phyloP scores from a whole-genome alignment of 1,140 invertebrate genomes.

The Hyles vespertilio region DNA sequence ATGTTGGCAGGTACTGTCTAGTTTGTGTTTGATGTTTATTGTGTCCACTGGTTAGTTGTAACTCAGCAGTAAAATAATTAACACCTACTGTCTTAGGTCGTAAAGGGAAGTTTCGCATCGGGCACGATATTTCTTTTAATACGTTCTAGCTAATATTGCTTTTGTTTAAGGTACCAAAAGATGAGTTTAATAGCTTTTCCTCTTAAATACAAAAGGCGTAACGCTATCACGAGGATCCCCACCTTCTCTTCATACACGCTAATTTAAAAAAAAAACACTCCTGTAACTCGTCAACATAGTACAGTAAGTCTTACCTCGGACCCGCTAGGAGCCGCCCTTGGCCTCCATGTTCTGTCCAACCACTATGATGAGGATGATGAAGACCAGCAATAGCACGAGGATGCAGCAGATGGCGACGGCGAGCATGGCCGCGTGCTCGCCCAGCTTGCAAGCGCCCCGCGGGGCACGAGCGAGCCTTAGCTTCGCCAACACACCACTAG shows the following conservation, averaged over 20 bases:
- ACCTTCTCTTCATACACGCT: background rate
- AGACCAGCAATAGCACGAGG: constrained; percentile 83
- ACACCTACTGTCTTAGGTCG: too few species aligned
- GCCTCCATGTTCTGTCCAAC: constrained; percentile 82
- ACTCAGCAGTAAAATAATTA: too few species aligned
- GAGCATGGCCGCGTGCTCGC: constrained; percentile 80
- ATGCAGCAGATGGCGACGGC: constrained; percentile 87
- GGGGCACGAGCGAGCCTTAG: constrained; percentile 48
- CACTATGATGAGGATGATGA: constrained; percentile 87
- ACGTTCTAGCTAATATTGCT: too few species aligned
- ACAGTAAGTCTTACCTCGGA: constrained; percentile 32
- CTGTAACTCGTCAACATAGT: background rate
- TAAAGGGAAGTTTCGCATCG: too few species aligned
- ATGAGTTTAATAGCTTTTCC: too few species aligned
- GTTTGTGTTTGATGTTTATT: too few species aligned
- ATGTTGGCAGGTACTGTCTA: too few species aligned
- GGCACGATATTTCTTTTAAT: too few species aligned
- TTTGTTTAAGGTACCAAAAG: too few species aligned
- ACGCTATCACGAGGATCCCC: too few species aligned
- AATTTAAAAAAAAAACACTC: background rate
- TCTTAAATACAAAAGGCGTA: too few species aligned
- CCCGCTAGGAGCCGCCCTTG: constrained; percentile 74
- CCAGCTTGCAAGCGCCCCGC: constrained; percentile 63
- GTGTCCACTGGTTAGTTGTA: too few species aligned
- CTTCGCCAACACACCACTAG: constrained; percentile 23